Percentiles rank a stretch among this genome's conserved stretches.
Evolutionary conservation across 2,888 invertebrate genomes (phyloP).

Genomic region (Pocota personata): DNA sequence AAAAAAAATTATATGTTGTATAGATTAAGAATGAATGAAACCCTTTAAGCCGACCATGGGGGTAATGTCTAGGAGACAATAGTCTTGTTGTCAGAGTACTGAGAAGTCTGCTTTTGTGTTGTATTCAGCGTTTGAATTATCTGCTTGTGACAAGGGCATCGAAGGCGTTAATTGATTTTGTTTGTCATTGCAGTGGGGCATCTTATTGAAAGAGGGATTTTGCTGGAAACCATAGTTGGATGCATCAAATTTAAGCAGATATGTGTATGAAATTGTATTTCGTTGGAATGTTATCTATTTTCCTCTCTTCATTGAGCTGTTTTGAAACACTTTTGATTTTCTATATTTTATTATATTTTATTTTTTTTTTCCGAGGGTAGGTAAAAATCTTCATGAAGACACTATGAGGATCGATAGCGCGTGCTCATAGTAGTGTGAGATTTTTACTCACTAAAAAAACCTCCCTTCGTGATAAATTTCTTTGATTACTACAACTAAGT

Average conservation of each 20-base stretch:
- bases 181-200: neutral
- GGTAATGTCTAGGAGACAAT: neutral
- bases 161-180: constrained; percentile 1
- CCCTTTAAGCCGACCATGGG: neutral
- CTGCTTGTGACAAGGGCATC: neutral
- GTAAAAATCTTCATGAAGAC: too few relatives aligned
- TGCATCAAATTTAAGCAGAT: neutral
- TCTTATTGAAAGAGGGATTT: neutral
- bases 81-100: neutral
- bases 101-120: neutral
- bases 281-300: too few relatives aligned
- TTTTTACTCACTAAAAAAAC: too few relatives aligned
- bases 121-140: neutral
- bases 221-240: neutral
- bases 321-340: neutral
- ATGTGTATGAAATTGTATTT: neutral
- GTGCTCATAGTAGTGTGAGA: too few relatives aligned
- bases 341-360: neutral
- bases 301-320: too few relatives aligned
- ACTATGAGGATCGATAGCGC: too few relatives aligned
- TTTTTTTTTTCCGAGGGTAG: too few relatives aligned
- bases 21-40: neutral
- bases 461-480: too few relatives aligned
- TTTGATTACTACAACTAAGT: too few relatives aligned
- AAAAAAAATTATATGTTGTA: neutral